Evolutionary conservation across 2,888 invertebrate species (phyloP).

Genomic region (Euclidia mi): DNA sequence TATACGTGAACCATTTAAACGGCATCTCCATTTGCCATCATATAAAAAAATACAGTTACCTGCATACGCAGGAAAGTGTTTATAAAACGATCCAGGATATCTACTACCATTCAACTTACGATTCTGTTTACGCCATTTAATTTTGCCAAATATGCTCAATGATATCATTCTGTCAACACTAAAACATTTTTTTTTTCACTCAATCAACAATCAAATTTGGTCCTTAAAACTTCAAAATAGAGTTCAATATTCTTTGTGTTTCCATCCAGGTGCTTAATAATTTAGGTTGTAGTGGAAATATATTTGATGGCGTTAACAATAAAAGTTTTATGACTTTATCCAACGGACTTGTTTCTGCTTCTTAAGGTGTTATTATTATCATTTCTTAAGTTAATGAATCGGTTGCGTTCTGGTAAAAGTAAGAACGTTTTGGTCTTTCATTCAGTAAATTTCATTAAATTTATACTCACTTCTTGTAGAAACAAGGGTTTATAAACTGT

Average conservation of each 20-base stretch:
- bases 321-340: conserved; percentile 34
- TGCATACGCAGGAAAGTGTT: conserved; percentile 13
- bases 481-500: no score
- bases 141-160: conserved; percentile 26
- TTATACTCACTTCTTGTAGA: no score
- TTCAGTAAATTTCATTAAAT: not conserved
- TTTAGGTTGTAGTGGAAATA: conserved; percentile 31
- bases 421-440: not conserved
- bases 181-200: conserved; percentile 1
- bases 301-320: conserved; percentile 37
- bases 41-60: conserved; percentile 22
- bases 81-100: conserved; percentile 17
- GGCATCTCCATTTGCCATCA: not conserved
- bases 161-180: conserved; percentile 23
- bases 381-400: not conserved
- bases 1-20: not conserved
- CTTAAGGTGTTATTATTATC: conserved; percentile 25
- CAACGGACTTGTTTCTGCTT: conserved; percentile 28
- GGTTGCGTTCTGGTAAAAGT: not conserved
- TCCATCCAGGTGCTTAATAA: conserved; percentile 8
- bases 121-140: conserved; percentile 10
- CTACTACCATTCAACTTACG: conserved; percentile 8
- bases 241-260: conserved; percentile 2
- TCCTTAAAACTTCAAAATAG: fast-evolving
- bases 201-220: not conserved